These are phyloP conservation scores for Crossocerus cetratus DNA, from an alignment of 2,888 invertebrate species.

Conservation along the genomic window DNA sequence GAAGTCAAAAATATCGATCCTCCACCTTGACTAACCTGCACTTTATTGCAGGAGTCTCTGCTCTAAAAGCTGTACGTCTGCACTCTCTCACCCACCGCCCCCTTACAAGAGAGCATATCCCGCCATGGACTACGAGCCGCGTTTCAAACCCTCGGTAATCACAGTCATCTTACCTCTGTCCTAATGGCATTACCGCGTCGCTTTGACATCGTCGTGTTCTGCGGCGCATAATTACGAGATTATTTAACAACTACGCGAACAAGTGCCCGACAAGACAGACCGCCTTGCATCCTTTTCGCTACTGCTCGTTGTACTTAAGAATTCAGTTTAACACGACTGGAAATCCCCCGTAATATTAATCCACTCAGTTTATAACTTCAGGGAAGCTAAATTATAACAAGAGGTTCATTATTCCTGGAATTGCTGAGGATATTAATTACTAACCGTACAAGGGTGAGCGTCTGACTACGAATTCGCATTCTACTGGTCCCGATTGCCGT, in stretches of 20 bases:
- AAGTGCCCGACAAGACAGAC: background rate
- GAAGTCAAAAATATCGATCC: conserved; percentile 72
- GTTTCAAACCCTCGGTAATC: conserved; percentile 54
- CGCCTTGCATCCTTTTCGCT: too few relatives aligned
- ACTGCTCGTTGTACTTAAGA: too few relatives aligned
- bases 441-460: too few relatives aligned
- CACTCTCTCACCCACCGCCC: conserved; percentile 4
- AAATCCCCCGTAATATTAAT: too few relatives aligned
- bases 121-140: conserved; percentile 39
- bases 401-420: too few relatives aligned
- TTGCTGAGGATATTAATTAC: too few relatives aligned
- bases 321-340: too few relatives aligned
- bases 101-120: background rate
- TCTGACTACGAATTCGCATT: too few relatives aligned
- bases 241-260: conserved; percentile 40
- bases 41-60: too few relatives aligned
- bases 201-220: conserved; percentile 56
- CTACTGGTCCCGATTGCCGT: too few relatives aligned
- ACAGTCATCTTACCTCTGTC: conserved; percentile 60
- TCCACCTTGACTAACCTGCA: conserved; percentile 44
- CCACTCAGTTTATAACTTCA: too few relatives aligned
- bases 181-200: conserved; percentile 63
- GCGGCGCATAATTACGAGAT: conserved; percentile 57
- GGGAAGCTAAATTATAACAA: too few relatives aligned
- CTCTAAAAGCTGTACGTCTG: conserved; percentile 18